These are phyloP conservation scores for Platyscapa corneri DNA, from an alignment of 1,140 invertebrate species.

Conservation along the genomic window DNA sequence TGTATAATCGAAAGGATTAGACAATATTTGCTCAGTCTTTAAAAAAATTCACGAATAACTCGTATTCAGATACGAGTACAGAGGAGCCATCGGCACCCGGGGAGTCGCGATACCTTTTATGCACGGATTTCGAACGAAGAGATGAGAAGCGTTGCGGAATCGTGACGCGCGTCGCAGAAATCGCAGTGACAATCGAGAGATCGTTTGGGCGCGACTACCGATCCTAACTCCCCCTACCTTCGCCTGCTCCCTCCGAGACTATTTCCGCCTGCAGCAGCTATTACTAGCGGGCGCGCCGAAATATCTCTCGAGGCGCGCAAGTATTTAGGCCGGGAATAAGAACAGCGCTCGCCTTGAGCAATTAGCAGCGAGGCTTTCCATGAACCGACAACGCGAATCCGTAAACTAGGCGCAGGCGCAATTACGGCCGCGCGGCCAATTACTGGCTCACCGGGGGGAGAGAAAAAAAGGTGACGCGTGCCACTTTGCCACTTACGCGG, in stretches of 20 bases:
- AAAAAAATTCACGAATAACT: no score
- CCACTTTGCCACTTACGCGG: neutral
- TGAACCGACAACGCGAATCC: neutral
- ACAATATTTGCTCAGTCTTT: no score
- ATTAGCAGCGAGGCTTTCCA: slow-evolving; percentile 20
- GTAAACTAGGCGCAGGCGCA: neutral
- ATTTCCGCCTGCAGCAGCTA: neutral
- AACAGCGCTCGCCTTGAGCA: neutral
- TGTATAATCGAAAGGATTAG: no score
- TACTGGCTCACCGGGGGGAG: neutral
- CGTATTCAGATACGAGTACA: no score
- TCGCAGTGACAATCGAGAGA: no score
- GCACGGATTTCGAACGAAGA: no score
- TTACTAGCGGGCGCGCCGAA: neutral
- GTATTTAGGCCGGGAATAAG: neutral
- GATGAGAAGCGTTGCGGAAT: no score
- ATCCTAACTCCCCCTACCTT: no score
- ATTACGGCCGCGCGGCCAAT: neutral
- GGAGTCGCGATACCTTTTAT: no score
- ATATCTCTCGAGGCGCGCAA: neutral
- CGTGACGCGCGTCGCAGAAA: no score
- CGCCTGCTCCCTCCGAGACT: neutral
- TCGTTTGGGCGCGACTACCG: no score
- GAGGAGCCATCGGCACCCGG: no score
- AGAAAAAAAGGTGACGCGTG: neutral